Base-by-base conservation (phyloP, 1,140 invertebrate genomes). In the Panagrolaimus sp. region DNA sequence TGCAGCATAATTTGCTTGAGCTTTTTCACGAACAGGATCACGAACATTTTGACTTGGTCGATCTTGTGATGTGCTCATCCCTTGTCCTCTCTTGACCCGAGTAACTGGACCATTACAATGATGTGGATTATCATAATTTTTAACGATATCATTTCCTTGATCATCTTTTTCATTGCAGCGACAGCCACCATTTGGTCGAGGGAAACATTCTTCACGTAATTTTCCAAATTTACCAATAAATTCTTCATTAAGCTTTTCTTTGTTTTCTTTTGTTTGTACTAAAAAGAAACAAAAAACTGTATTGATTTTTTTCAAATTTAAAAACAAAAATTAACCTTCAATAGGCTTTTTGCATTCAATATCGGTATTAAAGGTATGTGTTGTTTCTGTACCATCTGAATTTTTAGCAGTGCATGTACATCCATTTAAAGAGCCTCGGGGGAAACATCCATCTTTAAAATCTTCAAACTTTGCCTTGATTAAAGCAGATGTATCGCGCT, bases 1-100 rank as follows among this genome's bases (percentile, higher is more conserved):
- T 20, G 76, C 77, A 14, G 70, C 73, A 63, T 77, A 77, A 45
- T 77, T 77, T 38, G 72, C 74, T n/a, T 73, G 67, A 27, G 76
- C 76, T 45, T 69, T 63, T 68, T 76, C 74, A 42, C 77, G 67
- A 42, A 79, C 72, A 25, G 76, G 74, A 65, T 76, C 74, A 14
- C 68, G 63, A 38, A 76, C 77, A 46, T 78, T 78, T 46, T 76
- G 72, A 27, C 51, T 57, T 11, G 51, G 51, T 20, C 51, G 51
- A 57, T 57, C 51, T 27, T 57, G 51, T 20, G 14, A 11, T 11
- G 51, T 20, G 51, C 51, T 57, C 20, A 57, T 57, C 4, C n/a
- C 51, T 23, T 57, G 51, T 25, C 51, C 51, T 25, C 51, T 20
- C 51, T 57, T 57, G 51, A 57, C 11, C 2, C 51, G 51, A 13